These are phyloP conservation scores for Catocala sponsa DNA, from an alignment of 2,888 invertebrate genomes.

Conservation along the genomic window DNA sequence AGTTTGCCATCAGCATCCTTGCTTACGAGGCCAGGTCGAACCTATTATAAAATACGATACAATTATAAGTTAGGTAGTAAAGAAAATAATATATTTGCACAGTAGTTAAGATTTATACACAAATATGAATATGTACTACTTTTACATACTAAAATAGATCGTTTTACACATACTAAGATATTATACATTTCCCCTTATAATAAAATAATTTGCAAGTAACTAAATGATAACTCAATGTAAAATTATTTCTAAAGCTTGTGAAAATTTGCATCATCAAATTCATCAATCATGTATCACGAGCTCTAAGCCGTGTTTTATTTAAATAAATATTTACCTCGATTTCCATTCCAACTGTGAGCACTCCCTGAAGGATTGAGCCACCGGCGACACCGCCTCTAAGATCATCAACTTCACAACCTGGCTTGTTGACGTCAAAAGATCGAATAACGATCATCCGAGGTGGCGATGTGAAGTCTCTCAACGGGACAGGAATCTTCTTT, in stretches of 20 bases:
- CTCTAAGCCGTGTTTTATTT: too few species aligned
- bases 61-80: not conserved
- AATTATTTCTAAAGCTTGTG: too few species aligned
- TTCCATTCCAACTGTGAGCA: slow-evolving; percentile 98
- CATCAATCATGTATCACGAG: too few species aligned
- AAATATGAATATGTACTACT: too few species aligned
- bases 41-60: slow-evolving; percentile 63
- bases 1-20: slow-evolving; percentile 98
- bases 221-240: too few species aligned
- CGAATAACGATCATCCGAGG: slow-evolving; percentile 98
- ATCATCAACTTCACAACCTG: slow-evolving; percentile 99
- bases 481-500: slow-evolving; percentile 99
- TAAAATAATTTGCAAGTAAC: too few species aligned
- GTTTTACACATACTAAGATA: too few species aligned
- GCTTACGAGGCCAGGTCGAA: slow-evolving; percentile 98
- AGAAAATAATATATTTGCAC: not conserved
- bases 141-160: too few species aligned
- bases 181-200: too few species aligned
- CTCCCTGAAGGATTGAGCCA: slow-evolving; percentile 98
- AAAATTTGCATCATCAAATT: too few species aligned
- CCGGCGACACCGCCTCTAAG: slow-evolving; percentile 99
- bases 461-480: slow-evolving; percentile 97
- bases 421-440: slow-evolving; percentile 99
- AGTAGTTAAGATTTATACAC: too few species aligned
- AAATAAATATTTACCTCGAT: slow-evolving; percentile 92